These are phyloP conservation scores for Calephelis nemesis DNA, from an alignment of 1,140 invertebrate genomes.

Conservation along the genomic window DNA sequence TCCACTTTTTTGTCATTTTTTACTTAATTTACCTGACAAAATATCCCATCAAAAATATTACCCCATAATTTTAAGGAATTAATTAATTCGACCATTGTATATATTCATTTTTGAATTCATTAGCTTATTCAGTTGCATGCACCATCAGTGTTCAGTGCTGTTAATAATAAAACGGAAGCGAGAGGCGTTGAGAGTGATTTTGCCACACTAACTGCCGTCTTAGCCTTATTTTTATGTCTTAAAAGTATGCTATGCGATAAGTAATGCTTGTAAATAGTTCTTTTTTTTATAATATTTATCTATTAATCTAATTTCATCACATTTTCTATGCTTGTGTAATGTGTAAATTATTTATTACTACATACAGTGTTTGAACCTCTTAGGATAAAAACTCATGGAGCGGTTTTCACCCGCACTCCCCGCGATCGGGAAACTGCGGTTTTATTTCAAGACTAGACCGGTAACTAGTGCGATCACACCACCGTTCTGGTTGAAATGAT, in stretches of 20 bases:
- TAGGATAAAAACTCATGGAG: no score
- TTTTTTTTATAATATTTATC: not conserved
- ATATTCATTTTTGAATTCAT: conserved; percentile 16
- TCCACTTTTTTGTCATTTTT: no score
- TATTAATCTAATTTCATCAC: not conserved
- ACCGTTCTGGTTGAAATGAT: no score
- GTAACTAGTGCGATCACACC: no score
- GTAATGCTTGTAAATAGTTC: conserved; percentile 8
- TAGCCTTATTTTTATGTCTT: conserved; percentile 12
- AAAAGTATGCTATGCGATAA: conserved; percentile 4
- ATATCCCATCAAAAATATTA: no score
- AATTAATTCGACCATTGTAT: not conserved
- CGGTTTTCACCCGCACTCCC: no score
- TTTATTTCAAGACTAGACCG: no score
- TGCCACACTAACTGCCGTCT: conserved; percentile 66
- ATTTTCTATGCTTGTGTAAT: not conserved
- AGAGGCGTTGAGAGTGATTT: conserved; percentile 52
- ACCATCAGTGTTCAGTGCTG: conserved; percentile 21
- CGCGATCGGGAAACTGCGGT: no score
- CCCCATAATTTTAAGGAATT: no score
- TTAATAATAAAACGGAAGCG: conserved; percentile 45
- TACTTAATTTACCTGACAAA: no score
- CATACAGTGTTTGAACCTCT: no score
- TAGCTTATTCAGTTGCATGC: conserved; percentile 14
- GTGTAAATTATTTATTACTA: no score